These are phyloP conservation scores for Eriosoma lanigerum DNA, from an alignment of 1,140 invertebrate species.

Conservation along the genomic window DNA sequence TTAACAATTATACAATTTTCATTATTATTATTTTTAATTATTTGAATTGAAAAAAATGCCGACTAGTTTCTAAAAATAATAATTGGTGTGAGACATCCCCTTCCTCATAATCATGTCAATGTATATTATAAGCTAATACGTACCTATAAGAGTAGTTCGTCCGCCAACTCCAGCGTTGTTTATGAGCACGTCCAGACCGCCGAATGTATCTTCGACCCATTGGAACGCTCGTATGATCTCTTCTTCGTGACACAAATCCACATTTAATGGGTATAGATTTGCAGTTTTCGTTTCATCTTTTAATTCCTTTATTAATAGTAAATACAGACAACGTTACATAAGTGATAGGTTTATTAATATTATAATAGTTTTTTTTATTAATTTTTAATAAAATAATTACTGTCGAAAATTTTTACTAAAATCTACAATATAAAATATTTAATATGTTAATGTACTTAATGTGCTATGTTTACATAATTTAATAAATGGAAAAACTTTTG, in stretches of 20 bases:
- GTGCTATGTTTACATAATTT: no score
- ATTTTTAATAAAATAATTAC: no score
- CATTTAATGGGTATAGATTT: conserved; percentile 60
- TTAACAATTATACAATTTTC: no score
- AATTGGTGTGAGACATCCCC: no score
- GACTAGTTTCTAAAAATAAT: no score
- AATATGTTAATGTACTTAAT: no score
- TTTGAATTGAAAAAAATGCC: no score
- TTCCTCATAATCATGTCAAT: no score
- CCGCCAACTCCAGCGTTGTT: conserved; percentile 68
- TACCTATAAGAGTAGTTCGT: conserved; percentile 53
- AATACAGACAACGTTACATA: neutral
- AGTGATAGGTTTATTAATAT: neutral
- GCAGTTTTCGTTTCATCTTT: conserved; percentile 37
- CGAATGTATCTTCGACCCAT: conserved; percentile 64
- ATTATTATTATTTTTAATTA: no score
- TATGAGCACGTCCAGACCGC: conserved; percentile 69
- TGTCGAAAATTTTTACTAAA: no score
- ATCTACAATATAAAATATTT: no score
- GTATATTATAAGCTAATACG: neutral
- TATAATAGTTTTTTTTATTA: neutral
- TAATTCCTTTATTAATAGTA: conserved; percentile 28
- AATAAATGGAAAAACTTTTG: no score
- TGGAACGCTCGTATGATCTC: conserved; percentile 69
- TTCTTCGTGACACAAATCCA: conserved; percentile 69